A percentile compares a stretch with the other conserved stretches of the same genome.
phyloP scores from a whole-genome alignment of 2,888 invertebrate genomes.

The Peribatodes rhomboidaria region DNA sequence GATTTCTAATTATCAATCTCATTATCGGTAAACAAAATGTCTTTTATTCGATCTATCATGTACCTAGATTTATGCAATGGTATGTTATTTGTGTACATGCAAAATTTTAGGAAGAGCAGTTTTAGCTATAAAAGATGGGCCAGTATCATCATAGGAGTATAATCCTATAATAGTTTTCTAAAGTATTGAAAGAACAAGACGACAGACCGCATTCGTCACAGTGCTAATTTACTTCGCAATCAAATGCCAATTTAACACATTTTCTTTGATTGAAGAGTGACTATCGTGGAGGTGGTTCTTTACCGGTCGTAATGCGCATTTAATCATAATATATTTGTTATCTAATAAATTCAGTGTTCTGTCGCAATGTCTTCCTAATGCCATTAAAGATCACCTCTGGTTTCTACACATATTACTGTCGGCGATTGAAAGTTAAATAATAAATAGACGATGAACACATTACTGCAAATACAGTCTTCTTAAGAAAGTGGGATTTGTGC shows the following conservation, averaged over 20 bases:
- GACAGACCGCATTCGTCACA: too few relatives aligned
- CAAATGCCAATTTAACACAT: background rate
- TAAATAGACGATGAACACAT: constrained; percentile 44
- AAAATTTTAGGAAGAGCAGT: too few relatives aligned
- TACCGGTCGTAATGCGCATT: constrained; percentile 16
- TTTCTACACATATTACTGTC: constrained; percentile 41
- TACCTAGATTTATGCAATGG: too few relatives aligned
- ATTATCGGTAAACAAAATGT: too few relatives aligned
- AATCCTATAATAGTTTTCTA: background rate
- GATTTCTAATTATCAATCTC: too few relatives aligned
- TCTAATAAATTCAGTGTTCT: constrained; percentile 23
- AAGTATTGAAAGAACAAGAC: background rate
- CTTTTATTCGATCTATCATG: too few relatives aligned
- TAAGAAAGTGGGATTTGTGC: constrained; percentile 67
- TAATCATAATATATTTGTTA: constrained; percentile 26
- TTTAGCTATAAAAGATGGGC: too few relatives aligned
- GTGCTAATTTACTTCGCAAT: too few relatives aligned
- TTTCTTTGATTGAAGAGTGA: background rate
- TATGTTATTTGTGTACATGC: too few relatives aligned
- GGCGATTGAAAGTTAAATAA: constrained; percentile 49
- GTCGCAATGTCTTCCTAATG: constrained; percentile 36
- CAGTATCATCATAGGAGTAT: too few relatives aligned
- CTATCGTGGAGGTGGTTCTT: background rate
- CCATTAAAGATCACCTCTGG: constrained; percentile 40
- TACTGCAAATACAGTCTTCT: constrained; percentile 59